Conservation (phyloP, 2,888 invertebrate species). For the Holacanthella duospinosa region DNA sequence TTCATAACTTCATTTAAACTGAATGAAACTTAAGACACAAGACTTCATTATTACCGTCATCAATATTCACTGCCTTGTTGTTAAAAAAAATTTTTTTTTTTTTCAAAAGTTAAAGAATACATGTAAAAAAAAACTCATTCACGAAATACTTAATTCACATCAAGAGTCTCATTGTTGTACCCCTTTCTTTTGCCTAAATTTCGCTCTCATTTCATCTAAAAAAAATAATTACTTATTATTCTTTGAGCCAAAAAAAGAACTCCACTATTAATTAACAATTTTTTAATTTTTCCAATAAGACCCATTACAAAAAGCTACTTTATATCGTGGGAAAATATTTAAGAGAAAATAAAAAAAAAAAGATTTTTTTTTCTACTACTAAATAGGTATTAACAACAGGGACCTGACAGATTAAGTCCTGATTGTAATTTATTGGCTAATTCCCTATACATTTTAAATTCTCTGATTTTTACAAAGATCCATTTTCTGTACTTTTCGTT, state of each 20-base stretch:
- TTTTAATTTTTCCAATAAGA: neutral
- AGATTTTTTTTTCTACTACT: neutral
- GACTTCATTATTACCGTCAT: too few relatives aligned
- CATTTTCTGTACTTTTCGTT: neutral
- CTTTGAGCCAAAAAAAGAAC: neutral
- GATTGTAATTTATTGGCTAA: slow-evolving; percentile 24
- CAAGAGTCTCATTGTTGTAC: neutral
- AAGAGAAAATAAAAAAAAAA: too few relatives aligned
- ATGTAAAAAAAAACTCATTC: neutral
- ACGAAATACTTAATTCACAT: neutral
- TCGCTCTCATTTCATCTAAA: neutral
- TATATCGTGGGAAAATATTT: slow-evolving; percentile 1
- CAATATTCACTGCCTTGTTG: too few relatives aligned
- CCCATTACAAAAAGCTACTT: neutral
- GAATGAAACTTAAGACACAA: too few relatives aligned
- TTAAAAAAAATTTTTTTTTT: too few relatives aligned
- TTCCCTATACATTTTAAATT: slow-evolving; percentile 4
- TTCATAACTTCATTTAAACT: too few relatives aligned
- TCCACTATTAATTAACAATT: neutral
- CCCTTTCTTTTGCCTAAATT: neutral
- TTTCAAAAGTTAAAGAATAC: too few relatives aligned
- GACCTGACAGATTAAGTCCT: slow-evolving; percentile 20
- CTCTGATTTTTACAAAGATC: neutral
- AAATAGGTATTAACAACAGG: neutral
- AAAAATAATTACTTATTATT: neutral